These are phyloP conservation scores for Lamellibrachia columna DNA, from an alignment of 2,888 invertebrate genomes.

Conservation along the genomic window DNA sequence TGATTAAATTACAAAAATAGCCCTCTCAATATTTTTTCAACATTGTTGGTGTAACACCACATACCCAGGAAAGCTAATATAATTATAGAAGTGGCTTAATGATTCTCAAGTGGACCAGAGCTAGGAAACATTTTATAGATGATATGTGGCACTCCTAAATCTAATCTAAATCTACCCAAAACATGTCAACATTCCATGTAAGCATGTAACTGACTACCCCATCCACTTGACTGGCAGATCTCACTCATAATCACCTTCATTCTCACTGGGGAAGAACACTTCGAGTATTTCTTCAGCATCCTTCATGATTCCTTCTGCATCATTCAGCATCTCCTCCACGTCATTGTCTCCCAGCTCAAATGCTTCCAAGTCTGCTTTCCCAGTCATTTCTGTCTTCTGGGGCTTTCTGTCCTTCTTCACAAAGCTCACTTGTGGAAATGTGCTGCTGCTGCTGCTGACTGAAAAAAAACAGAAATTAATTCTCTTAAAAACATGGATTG, in stretches of 20 bases:
- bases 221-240: neutral
- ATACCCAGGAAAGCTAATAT: no score
- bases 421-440: neutral
- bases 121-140: no score
- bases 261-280: slow-evolving; percentile 22
- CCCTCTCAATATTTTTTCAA: no score
- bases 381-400: neutral
- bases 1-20: no score
- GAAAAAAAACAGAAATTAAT: neutral
- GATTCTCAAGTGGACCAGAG: no score
- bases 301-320: slow-evolving; percentile 46
- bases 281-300: slow-evolving; percentile 47
- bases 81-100: no score
- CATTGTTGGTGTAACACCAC: no score
- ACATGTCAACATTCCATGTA: neutral
- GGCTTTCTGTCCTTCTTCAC: neutral
- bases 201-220: neutral
- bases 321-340: slow-evolving; percentile 46
- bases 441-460: neutral
- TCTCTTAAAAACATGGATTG: neutral
- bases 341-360: slow-evolving; percentile 26
- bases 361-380: neutral
- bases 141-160: no score
- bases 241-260: neutral
- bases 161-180: no score